Base-by-base conservation (phyloP, 1,140 invertebrate species). In the Drosophila subobscura region DNA sequence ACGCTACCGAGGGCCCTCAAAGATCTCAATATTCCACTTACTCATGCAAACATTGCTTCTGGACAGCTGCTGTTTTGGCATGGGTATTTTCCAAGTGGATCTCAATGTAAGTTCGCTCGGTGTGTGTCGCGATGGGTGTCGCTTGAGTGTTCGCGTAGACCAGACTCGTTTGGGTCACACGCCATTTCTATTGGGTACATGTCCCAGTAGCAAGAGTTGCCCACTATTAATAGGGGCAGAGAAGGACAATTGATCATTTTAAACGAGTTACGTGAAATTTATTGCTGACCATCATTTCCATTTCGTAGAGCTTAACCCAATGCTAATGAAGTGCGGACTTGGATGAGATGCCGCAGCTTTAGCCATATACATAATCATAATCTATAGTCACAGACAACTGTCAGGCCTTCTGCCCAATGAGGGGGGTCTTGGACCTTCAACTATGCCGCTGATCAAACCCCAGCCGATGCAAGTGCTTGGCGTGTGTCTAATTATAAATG, bases 401-500 rank as follows among this genome's bases (percentile, higher is more conserved):
- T 80, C 41, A 74, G 73, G 77, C 80, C 80, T 86, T 85, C 78
- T 67, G 72, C 23, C 63, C 61, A 60, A 54, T 60, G 53, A 37
- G 64, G 61, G 33, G 52, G 64, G 65, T 71, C 64, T 70, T 70
- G 42, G 60, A 44, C 54, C 41, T 68, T 72, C 71, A 56, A 63
- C 29, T 22, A 60, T n/a, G 37, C 22, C 61, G 37, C 60, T 57
- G 55, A 60, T 59, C 37, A 50, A 37, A 65, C 44, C 41, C 37
- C 45, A 53, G 20, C 25, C 16, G 14, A 52, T 54, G 41, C 49
- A 56, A 61, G 56, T 59, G 58, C 53, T 64, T 27, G 47, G 56
- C 60, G 42, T 56, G 70, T 73, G 58, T 47, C 77, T 81, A 78
- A 86, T 86, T 86, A 86, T 78, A 75, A 86, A 81, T 86, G 54